A percentile compares a stretch with the other conserved stretches of the same genome.
phyloP scores from a whole-genome alignment of 2,888 invertebrate species.

The Plagodis pulveraria region DNA sequence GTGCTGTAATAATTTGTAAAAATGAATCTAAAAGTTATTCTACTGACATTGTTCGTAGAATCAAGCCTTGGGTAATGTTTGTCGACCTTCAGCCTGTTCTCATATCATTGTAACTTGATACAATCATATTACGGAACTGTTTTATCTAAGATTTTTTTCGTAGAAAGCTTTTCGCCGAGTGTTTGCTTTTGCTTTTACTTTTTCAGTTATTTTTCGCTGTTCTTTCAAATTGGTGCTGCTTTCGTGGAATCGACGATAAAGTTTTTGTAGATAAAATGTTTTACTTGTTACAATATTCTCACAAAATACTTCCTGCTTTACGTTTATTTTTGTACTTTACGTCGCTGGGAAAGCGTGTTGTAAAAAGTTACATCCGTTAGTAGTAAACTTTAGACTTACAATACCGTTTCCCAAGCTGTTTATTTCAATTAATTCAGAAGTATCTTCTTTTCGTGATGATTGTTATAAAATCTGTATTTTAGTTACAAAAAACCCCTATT shows the following conservation, averaged over 20 bases:
- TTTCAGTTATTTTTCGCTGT: slow-evolving; percentile 22
- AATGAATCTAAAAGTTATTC: too few relatives aligned
- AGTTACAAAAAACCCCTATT: too few relatives aligned
- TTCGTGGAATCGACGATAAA: slow-evolving; percentile 19
- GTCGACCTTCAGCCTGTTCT: slow-evolving; percentile 36
- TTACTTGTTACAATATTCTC: neutral
- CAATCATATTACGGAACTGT: slow-evolving; percentile 37
- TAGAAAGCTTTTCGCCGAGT: slow-evolving; percentile 36
- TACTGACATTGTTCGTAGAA: too few relatives aligned
- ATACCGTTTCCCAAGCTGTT: too few relatives aligned
- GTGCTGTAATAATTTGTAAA: too few relatives aligned
- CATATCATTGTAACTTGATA: slow-evolving; percentile 43
- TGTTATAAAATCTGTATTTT: too few relatives aligned
- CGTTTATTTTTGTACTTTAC: neutral
- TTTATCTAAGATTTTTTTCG: slow-evolving; percentile 35
- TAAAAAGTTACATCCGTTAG: too few relatives aligned
- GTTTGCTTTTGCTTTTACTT: slow-evolving; percentile 30
- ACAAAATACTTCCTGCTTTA: neutral
- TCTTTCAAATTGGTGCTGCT: slow-evolving; percentile 29
- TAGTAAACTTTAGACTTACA: too few relatives aligned
- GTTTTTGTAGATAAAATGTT: slow-evolving; percentile 13
- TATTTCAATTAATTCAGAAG: too few relatives aligned
- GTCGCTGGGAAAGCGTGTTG: too few relatives aligned
- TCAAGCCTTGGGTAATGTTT: slow-evolving; percentile 28
- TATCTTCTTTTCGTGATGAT: too few relatives aligned